Base-by-base conservation (phyloP, 1,140 invertebrate species). In the Hesperophylax magnus region DNA sequence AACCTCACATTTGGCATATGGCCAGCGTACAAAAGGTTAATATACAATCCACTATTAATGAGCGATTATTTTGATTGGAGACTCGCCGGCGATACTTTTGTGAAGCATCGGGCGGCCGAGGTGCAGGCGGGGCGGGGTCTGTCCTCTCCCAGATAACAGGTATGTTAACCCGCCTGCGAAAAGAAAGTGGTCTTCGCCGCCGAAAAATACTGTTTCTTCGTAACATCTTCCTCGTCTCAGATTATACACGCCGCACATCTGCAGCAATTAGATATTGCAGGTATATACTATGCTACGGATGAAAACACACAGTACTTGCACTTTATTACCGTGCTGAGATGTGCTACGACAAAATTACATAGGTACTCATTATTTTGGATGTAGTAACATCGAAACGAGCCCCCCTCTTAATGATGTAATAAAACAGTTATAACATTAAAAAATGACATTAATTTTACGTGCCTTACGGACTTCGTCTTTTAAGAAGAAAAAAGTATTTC, bases 151-250 rank as follows among this genome's bases (percentile, higher is more conserved):
- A 47, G 39, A 8, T 14, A n/a, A 47, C 39, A 2, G 34, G 34
- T 34, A 34, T 34, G 34, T 34, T 61, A 61, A 61, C 58, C 58
- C 58, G 58, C 24, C 58, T 24, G 17, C 58, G 58, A 61, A 61
- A 61, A 61, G 58, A 61, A 61, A 61, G 58, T 6, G 58, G 17
- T 61, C 39, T 47, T 47, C 11, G 39, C 39, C 39, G 58, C 58
- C 58, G 58, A 61, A 61, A 61, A 61, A 11, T 24, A 24, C 58
- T 24, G 2, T 8, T 20, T 20, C 58, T 18, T 24, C 58, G 58
- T 22, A 24, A 61, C 58, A 61, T 61, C 58, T 61, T 61, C 58
- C n/a, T n/a, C 56, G 56, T 11, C 6, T 18, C 56, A 8, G 1
- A 47, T 47, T 47, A 47, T 47, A 61, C 58, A 7, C 9, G 7